Evolutionary conservation across 2,888 invertebrate genomes (phyloP), one percentile per base, ranked within the genome.

Genomic region (Leptura quadrifasciata): DNA sequence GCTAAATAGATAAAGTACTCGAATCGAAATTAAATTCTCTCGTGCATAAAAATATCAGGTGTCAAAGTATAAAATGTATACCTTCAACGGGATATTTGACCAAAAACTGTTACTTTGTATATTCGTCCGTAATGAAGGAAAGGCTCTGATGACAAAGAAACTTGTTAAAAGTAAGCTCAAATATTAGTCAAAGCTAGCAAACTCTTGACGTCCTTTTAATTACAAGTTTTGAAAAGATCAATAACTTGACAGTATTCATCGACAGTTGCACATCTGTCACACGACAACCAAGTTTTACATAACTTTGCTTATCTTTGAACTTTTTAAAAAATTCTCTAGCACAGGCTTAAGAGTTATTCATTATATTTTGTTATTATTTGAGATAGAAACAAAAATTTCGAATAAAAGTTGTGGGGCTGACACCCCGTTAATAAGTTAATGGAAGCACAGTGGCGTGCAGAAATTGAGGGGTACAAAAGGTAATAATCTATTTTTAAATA

Each of bases 121-220:
- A 20, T 69, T 54, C 39, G 35, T 55, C 18, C 24, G 31, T 69
- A 69, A 68, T 57, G 57, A 58, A 58, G 58, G 17, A 39, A 58
- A 39, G 47, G 18, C 57, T 69, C 69, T 47, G 58, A 39, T 69
- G 55, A 69, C 69, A 69, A 57, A 69, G 58, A 69, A 69, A 69
- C 58, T 58, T 75, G 70, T 71, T 75, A 60, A 75, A 64, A 31
- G 64, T 69, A 63, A 17, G 69, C 69, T 74, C 31, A 61, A 61
- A 63, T 74, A 68, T 69, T 67, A 63, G 58, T 69, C 69, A 69
- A 74, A 74, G 68, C 60, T 35, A 73, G 31, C 35, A 20, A 68
- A 39, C 18, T 61, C 39, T 52, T 68, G 15, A 9, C 61, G 17
- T 54, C 31, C 20, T 67, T 67, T 67, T 67, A 67, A 67, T 67